Conservation (phyloP, 2,113 vertebrate species). For the Pseudorectes ferrugineus region DNA sequence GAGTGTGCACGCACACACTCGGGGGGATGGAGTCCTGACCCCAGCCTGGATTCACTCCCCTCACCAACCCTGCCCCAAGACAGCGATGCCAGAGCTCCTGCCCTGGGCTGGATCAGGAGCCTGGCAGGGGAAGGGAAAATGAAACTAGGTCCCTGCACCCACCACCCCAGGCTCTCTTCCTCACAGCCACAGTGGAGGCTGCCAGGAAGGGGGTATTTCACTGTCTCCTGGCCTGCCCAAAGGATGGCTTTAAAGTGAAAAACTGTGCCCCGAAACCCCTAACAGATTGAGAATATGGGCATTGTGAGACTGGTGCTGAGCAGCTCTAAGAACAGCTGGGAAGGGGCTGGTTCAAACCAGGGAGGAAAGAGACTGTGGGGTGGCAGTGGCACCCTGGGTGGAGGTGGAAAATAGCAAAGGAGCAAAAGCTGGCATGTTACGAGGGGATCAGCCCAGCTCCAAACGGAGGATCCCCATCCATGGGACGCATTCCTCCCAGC, state of each 20-base stretch:
- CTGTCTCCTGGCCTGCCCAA: background rate
- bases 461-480: fast-evolving
- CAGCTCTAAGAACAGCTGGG: background rate
- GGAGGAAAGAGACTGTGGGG: background rate
- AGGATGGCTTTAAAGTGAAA: background rate
- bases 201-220: background rate
- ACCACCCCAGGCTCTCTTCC: background rate
- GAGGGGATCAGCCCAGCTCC: background rate
- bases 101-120: background rate
- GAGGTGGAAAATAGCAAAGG: background rate
- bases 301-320: background rate
- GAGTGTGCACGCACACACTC: background rate
- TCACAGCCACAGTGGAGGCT: fast-evolving
- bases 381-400: background rate
- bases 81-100: background rate
- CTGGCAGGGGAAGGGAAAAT: background rate
- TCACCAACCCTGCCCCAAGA: background rate
- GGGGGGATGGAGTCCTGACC: background rate
- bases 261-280: background rate
- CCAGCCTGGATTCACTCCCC: background rate
- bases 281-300: background rate
- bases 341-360: background rate
- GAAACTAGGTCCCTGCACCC: background rate
- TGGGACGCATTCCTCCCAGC: background rate
- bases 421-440: background rate